Evolutionary conservation across 2,888 invertebrate species (phyloP).

Genomic region (Drosophila prostipennis): DNA sequence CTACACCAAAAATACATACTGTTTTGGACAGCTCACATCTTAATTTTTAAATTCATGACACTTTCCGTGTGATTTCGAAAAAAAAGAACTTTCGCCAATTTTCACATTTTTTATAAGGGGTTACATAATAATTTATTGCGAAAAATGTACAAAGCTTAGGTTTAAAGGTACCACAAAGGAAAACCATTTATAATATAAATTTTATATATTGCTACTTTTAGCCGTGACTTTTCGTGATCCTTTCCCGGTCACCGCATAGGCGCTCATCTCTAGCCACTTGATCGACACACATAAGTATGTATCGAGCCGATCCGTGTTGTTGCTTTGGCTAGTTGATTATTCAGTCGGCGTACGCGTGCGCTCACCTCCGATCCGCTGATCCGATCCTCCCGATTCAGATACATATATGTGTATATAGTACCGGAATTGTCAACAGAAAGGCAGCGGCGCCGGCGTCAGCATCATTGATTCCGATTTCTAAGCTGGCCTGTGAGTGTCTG

Average conservation of each 20-base stretch:
- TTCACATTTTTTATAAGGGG: no score
- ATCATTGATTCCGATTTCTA: slow-evolving; percentile 52
- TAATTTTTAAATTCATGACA: no score
- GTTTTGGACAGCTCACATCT: no score
- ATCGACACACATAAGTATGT: slow-evolving; percentile 14
- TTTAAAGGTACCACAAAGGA: no score
- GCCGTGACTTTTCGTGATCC: neutral
- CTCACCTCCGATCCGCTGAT: slow-evolving; percentile 26
- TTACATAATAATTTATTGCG: no score
- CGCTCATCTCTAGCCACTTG: slow-evolving; percentile 26
- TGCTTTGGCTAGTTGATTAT: slow-evolving; percentile 67
- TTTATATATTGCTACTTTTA: neutral
- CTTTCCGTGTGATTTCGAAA: no score
- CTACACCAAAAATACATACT: no score
- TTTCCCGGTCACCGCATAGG: neutral
- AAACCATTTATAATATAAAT: no score
- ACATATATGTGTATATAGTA: slow-evolving; percentile 13
- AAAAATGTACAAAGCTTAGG: no score
- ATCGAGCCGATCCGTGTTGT: slow-evolving; percentile 44
- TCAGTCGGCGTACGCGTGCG: slow-evolving; percentile 63
- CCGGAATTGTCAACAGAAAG: slow-evolving; percentile 40
- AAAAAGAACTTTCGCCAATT: no score
- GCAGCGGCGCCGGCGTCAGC: slow-evolving; percentile 37
- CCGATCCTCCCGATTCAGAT: slow-evolving; percentile 30
- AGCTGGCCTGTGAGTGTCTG: slow-evolving; percentile 42